Base-by-base conservation (phyloP, 2,888 invertebrate species). In the Pseudococcus longispinus region DNA sequence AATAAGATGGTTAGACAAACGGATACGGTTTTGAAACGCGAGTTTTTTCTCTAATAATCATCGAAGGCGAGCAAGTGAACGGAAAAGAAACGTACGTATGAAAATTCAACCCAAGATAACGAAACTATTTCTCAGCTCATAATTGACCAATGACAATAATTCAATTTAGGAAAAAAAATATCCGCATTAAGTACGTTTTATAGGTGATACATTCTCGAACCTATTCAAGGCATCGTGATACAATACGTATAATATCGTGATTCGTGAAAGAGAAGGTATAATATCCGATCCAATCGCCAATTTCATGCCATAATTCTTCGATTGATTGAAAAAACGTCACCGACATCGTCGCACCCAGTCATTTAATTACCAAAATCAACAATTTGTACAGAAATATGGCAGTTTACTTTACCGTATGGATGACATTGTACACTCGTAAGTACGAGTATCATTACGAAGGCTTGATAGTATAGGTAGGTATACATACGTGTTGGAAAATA, bases 1-100 rank as follows among this genome's bases (percentile, higher is more conserved):
- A 80, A 74, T 74, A 80, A 80, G 42, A 80, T 37, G 65, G 65
- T 3, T 23, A 42, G 42, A 42, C 42, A 42, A 80, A 80, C 77
- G 77, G 77, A 80, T 80, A 80, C 42, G 77, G 42, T n/a, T 42
- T 80, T 42, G 42, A 80, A 80, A 11, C 77, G 20, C 13, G 77
- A 42, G 18, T 80, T 80, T 20, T 80, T 80, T 80, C 6, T 6
- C n/a, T 11, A 37, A 37, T 37, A 77, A 26, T 37, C 65, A 65
- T 42, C 20, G n/a, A 18, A 80, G 9, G 20, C 42, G 42, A 23
- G 32, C 23, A 18, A 77, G 37, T n/a, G 32, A 77, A 77, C 13
- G 32, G n/a, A 32, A 37, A 32, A 77, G 18, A 37, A 77, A 77
- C 2, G 4, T 13, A 70, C 3, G 15, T 60, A 60, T 23, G 60